Evolutionary conservation across 2,797 vertebrate genomes (phyloP).

Genomic region (Hippoglossus hippoglossus): DNA sequence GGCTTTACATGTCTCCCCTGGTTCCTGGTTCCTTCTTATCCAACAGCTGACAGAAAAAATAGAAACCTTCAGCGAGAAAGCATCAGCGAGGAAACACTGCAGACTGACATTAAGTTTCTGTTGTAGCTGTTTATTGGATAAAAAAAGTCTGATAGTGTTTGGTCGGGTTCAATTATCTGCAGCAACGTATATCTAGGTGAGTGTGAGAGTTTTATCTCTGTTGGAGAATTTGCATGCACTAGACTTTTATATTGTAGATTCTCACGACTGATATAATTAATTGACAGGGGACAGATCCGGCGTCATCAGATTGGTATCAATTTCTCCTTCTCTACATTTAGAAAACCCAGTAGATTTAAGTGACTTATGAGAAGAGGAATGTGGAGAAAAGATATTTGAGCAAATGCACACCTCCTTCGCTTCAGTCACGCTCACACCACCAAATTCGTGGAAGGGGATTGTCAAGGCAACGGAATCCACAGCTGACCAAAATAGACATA

Average conservation of each 20-base stretch:
- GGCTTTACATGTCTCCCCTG: constrained; percentile 52
- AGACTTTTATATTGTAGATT: constrained; percentile 16
- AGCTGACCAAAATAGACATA: too few relatives aligned
- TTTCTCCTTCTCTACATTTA: background rate
- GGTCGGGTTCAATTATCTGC: constrained; percentile 39
- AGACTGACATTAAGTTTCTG: constrained; percentile 37
- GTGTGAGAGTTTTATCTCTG: background rate
- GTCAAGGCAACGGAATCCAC: too few relatives aligned
- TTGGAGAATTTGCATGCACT: constrained; percentile 9
- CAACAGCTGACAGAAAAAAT: constrained; percentile 44
- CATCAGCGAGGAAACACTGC: constrained; percentile 21
- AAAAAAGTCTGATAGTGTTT: constrained; percentile 27
- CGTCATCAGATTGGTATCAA: constrained; percentile 1
- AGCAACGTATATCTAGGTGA: constrained; percentile 3
- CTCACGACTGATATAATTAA: constrained; percentile 6
- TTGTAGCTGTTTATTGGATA: constrained; percentile 22
- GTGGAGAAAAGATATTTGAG: too few relatives aligned
- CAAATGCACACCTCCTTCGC: too few relatives aligned
- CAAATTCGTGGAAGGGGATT: too few relatives aligned
- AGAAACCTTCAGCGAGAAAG: constrained; percentile 21
- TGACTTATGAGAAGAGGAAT: too few relatives aligned
- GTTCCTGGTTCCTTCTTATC: constrained; percentile 54
- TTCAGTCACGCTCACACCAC: too few relatives aligned
- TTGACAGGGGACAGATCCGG: background rate
- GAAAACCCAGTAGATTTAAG: background rate